Base-by-base conservation (phyloP, 92 coral and sea anemone species). In the Porites evermanni region DNA sequence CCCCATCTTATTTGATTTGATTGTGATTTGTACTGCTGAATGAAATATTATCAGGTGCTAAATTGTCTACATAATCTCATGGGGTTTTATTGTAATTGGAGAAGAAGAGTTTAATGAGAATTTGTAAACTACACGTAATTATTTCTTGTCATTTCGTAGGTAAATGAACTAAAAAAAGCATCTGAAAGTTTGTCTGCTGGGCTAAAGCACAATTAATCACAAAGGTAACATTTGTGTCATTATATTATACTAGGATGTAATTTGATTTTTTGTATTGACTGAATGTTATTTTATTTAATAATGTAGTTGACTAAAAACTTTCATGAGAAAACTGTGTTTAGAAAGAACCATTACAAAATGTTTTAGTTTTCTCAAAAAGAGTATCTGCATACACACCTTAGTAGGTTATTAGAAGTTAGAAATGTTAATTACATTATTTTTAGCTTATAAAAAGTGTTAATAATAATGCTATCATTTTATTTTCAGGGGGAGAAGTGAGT, bases 111-210 rank as follows among this genome's bases (percentile, higher is more conserved):
- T 68, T 1, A 24, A 61, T 58, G 63, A 67, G 73, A 68, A 68
- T 8, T 68, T 68, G 7, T 68, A 68, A 68, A 68, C 73, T 68
- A 68, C 20, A 29, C 2, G 0, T 29, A 29, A 29, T 58, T 67
- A 67, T n/a, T 68, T 68, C 73, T 68, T 68, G 73, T 68, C 16
- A 68, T 68, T 68, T 68, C 73, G 7, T 4, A 68, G 73, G 73
- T 68, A 68, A 68, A 68, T 68, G 73, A 68, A 68, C 73, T 68
- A 8, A 68, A 68, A 68, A 13, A 68, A 68, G 24, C 73, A 68
- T 68, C 73, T 68, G 73, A 1, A 68, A 68, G 73, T 68, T 68
- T 68, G 73, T 7, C 29, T 68, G 73, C 73, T 68, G 73, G 73
- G 73, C 10, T 68, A 68, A 68, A 68, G 29, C 73, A 20, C 73